phyloP scores from a whole-genome alignment of 2,888 invertebrate species.

The Herminia tarsipennalis region DNA sequence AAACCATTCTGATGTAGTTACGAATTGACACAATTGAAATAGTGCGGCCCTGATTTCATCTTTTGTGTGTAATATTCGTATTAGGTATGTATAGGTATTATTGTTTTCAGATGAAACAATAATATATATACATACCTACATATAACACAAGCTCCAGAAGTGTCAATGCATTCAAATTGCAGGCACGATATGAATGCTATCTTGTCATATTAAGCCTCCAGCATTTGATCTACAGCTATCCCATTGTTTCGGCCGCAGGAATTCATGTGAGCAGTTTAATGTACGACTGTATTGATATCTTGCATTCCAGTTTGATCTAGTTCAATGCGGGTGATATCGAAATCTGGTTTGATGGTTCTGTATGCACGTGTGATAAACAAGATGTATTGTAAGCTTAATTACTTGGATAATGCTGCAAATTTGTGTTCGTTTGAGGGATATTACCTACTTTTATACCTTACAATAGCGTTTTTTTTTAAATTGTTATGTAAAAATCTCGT shows the following conservation, averaged over 20 bases:
- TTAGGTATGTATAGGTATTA: no score
- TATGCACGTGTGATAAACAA: slow-evolving; percentile 8
- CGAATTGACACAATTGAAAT: no score
- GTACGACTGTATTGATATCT: slow-evolving; percentile 50
- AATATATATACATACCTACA: no score
- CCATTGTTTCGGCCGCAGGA: slow-evolving; percentile 60
- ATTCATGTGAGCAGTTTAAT: slow-evolving; percentile 63
- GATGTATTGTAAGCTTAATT: slow-evolving; percentile 1
- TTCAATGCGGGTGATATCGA: slow-evolving; percentile 35
- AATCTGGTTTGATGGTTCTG: background rate
- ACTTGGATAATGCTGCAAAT: background rate
- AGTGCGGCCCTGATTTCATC: no score
- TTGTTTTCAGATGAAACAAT: no score
- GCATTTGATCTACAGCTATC: slow-evolving; percentile 30
- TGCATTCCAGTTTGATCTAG: slow-evolving; percentile 51
- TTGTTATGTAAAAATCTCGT: no score
- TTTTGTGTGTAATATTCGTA: no score
- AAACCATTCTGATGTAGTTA: no score
- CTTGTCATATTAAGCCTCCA: slow-evolving; percentile 12
- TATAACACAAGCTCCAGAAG: background rate
- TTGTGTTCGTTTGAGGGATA: no score
- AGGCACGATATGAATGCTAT: slow-evolving; percentile 5
- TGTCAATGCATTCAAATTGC: slow-evolving; percentile 5
- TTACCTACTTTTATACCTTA: no score
- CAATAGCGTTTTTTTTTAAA: no score